Conservation (phyloP, 2,888 invertebrate species). For the Lapara coniferarum region DNA sequence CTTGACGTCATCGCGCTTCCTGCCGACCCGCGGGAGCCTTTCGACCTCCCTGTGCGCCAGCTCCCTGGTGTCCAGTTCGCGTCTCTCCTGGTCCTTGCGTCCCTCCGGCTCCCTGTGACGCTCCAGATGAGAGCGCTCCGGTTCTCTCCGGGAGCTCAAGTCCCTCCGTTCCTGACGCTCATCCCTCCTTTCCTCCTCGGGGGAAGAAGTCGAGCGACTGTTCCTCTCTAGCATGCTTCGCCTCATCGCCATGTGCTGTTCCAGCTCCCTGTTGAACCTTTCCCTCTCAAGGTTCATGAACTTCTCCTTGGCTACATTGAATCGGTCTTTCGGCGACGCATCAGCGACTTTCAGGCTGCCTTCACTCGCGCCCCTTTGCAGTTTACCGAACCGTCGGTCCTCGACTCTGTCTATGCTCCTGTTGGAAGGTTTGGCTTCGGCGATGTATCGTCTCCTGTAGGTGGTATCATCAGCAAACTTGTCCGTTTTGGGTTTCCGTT, state of each 20-base stretch:
- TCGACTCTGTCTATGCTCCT: conserved; percentile 75
- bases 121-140: conserved; percentile 72
- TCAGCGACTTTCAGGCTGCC: conserved; percentile 73
- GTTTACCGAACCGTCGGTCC: conserved; percentile 74
- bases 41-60: conserved; percentile 70
- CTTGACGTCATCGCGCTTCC: conserved; percentile 73
- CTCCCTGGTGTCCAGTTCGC: conserved; percentile 58
- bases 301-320: conserved; percentile 94
- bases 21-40: conserved; percentile 72
- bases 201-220: conserved; percentile 82
- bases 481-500: conserved; percentile 72
- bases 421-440: conserved; percentile 76
- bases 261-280: conserved; percentile 83
- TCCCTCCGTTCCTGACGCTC: conserved; percentile 78
- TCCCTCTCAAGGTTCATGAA: conserved; percentile 91
- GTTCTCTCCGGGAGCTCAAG: conserved; percentile 72
- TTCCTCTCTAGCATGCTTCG: conserved; percentile 80
- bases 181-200: conserved; percentile 79
- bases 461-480: conserved; percentile 67
- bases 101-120: conserved; percentile 66
- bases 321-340: conserved; percentile 88
- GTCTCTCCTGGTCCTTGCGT: conserved; percentile 69
- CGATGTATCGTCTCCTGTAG: conserved; percentile 79
- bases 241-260: conserved; percentile 79
- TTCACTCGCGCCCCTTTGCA: conserved; percentile 75